Percentiles rank a stretch among this genome's conserved stretches.
Conservation (phyloP, 2,888 invertebrate genomes). For the Sarcophaga subvicina region DNA sequence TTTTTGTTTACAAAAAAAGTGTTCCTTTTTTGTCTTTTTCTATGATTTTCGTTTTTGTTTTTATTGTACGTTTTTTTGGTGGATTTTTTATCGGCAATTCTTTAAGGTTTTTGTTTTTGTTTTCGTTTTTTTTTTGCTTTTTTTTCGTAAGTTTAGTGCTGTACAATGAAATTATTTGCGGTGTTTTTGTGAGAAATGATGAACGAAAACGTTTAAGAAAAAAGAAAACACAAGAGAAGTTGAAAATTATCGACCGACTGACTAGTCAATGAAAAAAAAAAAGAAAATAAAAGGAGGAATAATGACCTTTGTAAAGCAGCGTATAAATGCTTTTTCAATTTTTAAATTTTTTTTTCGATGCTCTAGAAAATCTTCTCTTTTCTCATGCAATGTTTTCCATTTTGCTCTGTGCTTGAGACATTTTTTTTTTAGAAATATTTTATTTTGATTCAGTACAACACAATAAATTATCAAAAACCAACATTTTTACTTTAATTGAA, state of each 20-base stretch:
- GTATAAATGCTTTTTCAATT: slow-evolving; percentile 14
- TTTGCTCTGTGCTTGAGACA: slow-evolving; percentile 14
- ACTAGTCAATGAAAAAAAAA: no score
- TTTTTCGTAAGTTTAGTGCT: background rate
- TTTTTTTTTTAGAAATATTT: slow-evolving; percentile 16
- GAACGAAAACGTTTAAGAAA: background rate
- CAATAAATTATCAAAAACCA: no score
- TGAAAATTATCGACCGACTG: background rate
- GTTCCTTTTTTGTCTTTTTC: no score
- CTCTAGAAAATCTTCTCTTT: background rate
- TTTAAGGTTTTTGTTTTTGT: background rate
- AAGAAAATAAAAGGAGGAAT: slow-evolving; percentile 1
- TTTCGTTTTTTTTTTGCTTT: background rate
- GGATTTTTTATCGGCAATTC: background rate
- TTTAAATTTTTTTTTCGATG: background rate
- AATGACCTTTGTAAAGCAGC: slow-evolving; percentile 16
- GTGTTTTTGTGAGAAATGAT: slow-evolving; percentile 12
- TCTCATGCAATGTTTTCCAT: background rate
- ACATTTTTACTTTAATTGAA: no score
- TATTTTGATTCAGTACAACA: background rate
- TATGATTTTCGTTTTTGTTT: no score
- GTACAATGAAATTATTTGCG: slow-evolving; percentile 18
- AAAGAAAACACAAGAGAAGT: background rate
- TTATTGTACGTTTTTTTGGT: background rate
- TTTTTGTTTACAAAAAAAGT: no score